Conservation (phyloP, 2,113 vertebrate genomes). For the Calyptommatus sinebrachiatus region DNA sequence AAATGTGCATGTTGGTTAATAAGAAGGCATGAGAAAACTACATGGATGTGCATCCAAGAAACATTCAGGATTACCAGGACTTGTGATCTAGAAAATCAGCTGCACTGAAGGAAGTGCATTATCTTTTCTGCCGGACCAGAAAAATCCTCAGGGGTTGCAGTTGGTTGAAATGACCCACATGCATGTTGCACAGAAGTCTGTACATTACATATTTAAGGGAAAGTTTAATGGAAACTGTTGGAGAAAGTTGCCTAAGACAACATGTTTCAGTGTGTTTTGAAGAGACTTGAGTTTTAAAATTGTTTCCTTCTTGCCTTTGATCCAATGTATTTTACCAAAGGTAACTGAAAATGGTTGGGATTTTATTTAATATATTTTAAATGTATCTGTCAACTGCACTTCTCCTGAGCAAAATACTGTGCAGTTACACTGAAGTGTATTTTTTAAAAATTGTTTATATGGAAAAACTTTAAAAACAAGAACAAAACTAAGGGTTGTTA, state of each 20-base stretch:
- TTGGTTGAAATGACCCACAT: conserved; percentile 68
- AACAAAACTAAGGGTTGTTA: conserved; percentile 56
- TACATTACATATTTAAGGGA: conserved; percentile 61
- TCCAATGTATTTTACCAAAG: conserved; percentile 53
- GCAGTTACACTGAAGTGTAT: conserved; percentile 75
- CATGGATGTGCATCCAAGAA: conserved; percentile 63
- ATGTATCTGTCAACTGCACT: conserved; percentile 64
- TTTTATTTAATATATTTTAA: conserved; percentile 73
- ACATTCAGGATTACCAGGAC: conserved; percentile 53
- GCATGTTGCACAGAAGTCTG: conserved; percentile 70
- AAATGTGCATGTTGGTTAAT: conserved; percentile 69
- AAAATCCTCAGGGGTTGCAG: conserved; percentile 76
- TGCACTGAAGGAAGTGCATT: conserved; percentile 64
- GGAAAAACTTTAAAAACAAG: conserved; percentile 52
- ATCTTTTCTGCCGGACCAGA: conserved; percentile 71
- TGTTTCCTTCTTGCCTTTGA: conserved; percentile 64
- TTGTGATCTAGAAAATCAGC: conserved; percentile 64
- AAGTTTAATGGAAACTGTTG: conserved; percentile 59
- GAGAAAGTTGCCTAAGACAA: conserved; percentile 58
- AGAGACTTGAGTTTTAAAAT: conserved; percentile 69
- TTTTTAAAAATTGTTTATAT: conserved; percentile 77
- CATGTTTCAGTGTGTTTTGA: conserved; percentile 63
- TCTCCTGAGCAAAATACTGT: conserved; percentile 69
- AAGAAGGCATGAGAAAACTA: conserved; percentile 62
- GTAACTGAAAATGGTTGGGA: conserved; percentile 57